These are phyloP conservation scores for Ornithorhynchus anatinus DNA, from an alignment of 2,113 vertebrate species.

Conservation along the genomic window DNA sequence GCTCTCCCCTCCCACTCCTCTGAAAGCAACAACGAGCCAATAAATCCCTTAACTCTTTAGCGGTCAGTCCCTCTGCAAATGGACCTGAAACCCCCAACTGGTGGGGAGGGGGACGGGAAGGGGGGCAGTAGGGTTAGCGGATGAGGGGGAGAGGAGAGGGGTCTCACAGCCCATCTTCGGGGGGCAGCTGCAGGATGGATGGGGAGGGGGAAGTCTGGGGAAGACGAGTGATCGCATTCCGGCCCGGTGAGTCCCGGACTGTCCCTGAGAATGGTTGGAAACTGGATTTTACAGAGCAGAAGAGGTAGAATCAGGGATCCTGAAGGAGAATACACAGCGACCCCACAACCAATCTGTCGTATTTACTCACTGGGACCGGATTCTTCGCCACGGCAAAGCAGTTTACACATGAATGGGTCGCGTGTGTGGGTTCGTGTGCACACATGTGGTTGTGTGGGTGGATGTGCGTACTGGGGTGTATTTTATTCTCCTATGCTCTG, in stretches of 20 bases:
- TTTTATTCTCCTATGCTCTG: background rate
- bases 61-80: too few species aligned
- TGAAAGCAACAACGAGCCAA: background rate
- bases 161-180: background rate
- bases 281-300: background rate
- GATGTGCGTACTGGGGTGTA: accelerated
- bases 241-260: background rate
- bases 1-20: background rate
- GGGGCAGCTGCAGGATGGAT: too few species aligned
- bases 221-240: too few species aligned
- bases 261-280: background rate
- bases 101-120: too few species aligned
- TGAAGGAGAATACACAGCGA: constrained; percentile 59
- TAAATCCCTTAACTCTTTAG: background rate
- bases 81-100: too few species aligned
- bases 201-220: too few species aligned
- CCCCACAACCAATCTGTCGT: background rate
- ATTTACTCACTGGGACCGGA: constrained; percentile 61
- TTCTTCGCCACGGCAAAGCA: constrained; percentile 65
- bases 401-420: constrained; percentile 44
- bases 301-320: constrained; percentile 35
- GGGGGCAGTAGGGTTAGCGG: accelerated
- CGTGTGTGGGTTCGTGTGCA: background rate
- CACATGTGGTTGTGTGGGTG: background rate
- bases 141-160: background rate